These are phyloP conservation scores for Calycopis cecrops DNA, from an alignment of 1,140 invertebrate species.

Conservation along the genomic window DNA sequence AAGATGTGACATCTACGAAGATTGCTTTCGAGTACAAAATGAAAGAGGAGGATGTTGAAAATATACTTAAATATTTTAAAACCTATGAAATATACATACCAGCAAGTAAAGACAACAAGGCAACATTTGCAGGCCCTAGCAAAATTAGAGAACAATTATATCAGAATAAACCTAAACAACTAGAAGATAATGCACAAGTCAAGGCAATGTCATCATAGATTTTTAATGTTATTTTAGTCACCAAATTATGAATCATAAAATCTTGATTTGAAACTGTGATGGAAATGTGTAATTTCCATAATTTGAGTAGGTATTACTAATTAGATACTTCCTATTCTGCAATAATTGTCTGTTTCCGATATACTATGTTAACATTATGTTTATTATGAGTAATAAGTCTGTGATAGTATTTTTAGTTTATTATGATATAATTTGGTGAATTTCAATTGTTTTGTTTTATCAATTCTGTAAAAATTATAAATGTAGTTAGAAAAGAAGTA, in stretches of 20 bases:
- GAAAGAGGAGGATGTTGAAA: constrained; percentile 74
- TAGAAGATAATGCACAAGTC: constrained; percentile 29
- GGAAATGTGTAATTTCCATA: no score
- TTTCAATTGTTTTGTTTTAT: background rate
- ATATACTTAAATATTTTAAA: constrained; percentile 60
- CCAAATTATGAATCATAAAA: background rate
- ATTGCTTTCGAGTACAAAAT: constrained; percentile 82
- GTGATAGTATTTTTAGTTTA: constrained; percentile 11
- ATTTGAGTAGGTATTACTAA: no score
- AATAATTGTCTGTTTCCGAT: no score
- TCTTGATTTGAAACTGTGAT: background rate
- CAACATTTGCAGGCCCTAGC: constrained; percentile 54
- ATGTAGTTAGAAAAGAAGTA: constrained; percentile 27
- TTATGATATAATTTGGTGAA: constrained; percentile 6
- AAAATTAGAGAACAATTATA: constrained; percentile 39
- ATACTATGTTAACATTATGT: no score
- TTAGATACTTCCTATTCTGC: no score
- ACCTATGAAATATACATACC: constrained; percentile 62
- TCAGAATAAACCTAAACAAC: constrained; percentile 32
- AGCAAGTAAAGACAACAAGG: constrained; percentile 43
- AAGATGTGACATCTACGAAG: constrained; percentile 70
- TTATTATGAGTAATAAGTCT: background rate
- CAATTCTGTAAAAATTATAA: constrained; percentile 21
- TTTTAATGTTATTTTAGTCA: constrained; percentile 1
- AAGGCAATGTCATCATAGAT: constrained; percentile 26